phyloP scores from a whole-genome alignment of 2,888 invertebrate genomes.

The Cyaniris semiargus region DNA sequence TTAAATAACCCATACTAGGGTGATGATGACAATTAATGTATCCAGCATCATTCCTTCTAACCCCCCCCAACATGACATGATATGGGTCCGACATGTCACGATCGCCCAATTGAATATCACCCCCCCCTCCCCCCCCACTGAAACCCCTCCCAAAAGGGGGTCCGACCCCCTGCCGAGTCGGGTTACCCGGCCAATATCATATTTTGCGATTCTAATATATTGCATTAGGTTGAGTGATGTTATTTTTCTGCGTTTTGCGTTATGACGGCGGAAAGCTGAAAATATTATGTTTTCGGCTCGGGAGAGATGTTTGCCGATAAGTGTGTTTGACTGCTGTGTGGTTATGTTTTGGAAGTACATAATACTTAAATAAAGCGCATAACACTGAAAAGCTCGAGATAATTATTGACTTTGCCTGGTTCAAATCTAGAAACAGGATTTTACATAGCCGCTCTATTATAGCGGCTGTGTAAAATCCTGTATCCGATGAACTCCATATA shows the following conservation, averaged over 20 bases:
- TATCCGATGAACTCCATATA: too few relatives aligned
- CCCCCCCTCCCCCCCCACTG: not conserved
- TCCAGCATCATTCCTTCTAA: not conserved
- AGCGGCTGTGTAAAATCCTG: too few relatives aligned
- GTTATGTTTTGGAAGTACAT: not conserved
- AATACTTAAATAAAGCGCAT: not conserved
- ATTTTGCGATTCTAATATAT: conserved; percentile 46
- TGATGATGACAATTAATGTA: not conserved
- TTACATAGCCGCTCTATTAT: too few relatives aligned
- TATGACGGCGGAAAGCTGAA: not conserved
- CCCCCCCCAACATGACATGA: conserved; percentile 40
- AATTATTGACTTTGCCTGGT: too few relatives aligned
- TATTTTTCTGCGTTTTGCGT: not conserved
- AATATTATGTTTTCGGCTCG: conserved; percentile 4
- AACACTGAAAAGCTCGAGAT: too few relatives aligned
- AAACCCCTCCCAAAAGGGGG: conserved; percentile 36
- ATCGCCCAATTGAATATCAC: conserved; percentile 55
- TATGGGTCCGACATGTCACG: conserved; percentile 39
- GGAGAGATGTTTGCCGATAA: not conserved
- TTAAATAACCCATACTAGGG: too few relatives aligned
- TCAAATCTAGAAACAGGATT: too few relatives aligned
- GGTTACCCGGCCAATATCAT: conserved; percentile 59
- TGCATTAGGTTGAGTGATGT: conserved; percentile 12
- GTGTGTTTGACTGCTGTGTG: not conserved
- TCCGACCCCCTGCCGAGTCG: conserved; percentile 47